Evolutionary conservation across 2,113 vertebrate genomes (phyloP), one percentile per base, ranked within the genome.

Genomic region (Daboia siamensis): DNA sequence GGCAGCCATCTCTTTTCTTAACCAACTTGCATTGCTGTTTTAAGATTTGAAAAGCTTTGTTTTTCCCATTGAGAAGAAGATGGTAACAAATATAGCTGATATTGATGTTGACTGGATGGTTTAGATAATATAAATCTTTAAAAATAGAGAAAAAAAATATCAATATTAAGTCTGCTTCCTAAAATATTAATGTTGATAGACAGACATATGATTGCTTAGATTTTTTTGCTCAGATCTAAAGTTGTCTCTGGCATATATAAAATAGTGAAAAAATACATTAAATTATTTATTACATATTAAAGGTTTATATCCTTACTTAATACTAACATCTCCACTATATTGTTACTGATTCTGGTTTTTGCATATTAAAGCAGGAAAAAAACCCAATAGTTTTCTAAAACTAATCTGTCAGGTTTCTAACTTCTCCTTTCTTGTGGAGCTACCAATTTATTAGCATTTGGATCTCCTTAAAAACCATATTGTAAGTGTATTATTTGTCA

Each of bases 1-100:
- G 95, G 96, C 95, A 97, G 95, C 90, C 88, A 87, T 90, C 88
- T 94, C 93, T 93, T 95, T 97, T 92, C 95, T 96, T 93, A 96
- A 93, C 97, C 90, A 96, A 95, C 96, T 91, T 93, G 85, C 20
- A 90, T 74, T 93, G 91, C 85, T 94, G 94, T 95, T 96, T 92
- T 94, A 93, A 94, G 93, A 97, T 94, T 92, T 74, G n/a, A 90
- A 11, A 87, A 90, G 94, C 88, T 29, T 24, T 24, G 26, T 80
- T 95, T 86, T 54, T 51, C 46, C 3, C 57, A 89, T 93, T 93
- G 95, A 96, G 95, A 96, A 96, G 80, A 91, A 93, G 95, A 96
- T 93, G 88, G 96, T 95, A 95, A 74, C 13, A 96, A 96, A 95
- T 90, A 59, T 17, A 95, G 90, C 90, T 91, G 95, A 95, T 94